Base-by-base conservation (phyloP, 1,140 invertebrate genomes). In the Drosophila equinoxialis region DNA sequence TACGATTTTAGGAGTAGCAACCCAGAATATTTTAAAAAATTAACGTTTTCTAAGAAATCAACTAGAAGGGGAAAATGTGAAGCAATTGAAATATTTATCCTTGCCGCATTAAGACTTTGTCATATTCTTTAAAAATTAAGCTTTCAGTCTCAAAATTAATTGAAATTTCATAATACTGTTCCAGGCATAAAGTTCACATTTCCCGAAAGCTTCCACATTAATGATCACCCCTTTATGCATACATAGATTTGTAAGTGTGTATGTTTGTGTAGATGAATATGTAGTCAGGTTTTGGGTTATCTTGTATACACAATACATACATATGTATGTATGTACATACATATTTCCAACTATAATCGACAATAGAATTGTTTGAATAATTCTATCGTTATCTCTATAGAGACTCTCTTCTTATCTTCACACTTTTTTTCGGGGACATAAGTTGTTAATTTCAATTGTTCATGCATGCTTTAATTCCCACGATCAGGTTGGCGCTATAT, bases 331-430 rank as follows among this genome's bases (percentile, higher is more conserved):
- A 17, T 17, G 17, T 17, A 17, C 17, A 17, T 17, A 17, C n/a
- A n/a, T 63, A 37, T 54, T 63, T 33, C 30, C 5, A 37, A 59
- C 7, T 20, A 11, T 45, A 51, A 41, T 59, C 54, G 51, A 63
- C 65, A 67, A 57, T 54, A 33, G 17, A 57, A 42, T 59, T 17
- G 39, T 30, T 48, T 6, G 11, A 33, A 48, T 5, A 17, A 48
- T 10, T 33, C 10, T 8, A 26, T 30, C 30, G 30, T 51, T 54
- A 74, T 64, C 1, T 39, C 37, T 2, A 3, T 3, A 39, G 37
- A 3, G n/a, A 30, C 8, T 10, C 33, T 11, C 23, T 20, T 42
- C 74, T 77, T 77, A 70, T 77, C 73, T 11, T 8, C 35, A 76
- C 54, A 69, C 54, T 41, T 65, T 41, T 13, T 5, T 30, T 11